Base-by-base conservation (phyloP, 2,797 vertebrate species). In the Luscinia luscinia region DNA sequence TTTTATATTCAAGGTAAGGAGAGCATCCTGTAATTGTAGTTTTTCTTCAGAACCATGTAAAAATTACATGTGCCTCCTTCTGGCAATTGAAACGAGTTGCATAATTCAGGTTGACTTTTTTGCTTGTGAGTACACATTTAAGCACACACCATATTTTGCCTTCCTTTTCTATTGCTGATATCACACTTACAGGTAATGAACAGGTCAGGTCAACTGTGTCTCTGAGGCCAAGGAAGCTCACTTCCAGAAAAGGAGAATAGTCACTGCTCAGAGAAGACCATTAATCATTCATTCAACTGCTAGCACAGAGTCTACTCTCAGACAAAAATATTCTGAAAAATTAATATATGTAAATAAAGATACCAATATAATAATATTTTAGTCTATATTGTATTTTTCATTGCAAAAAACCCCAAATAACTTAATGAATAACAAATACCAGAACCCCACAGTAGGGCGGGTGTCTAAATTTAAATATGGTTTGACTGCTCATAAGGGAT, bases 21-120 rank as follows among this genome's bases (percentile, higher is more conserved):
- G 2, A 30, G 1, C 3, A 15, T 30, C 8, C 3, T 21, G 9
- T 36, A 68, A 26, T 28, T 67, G 11, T 0, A 15, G 6, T 5
- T 18, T 68, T 66, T 69, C 16, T 83, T 70, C 32, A 79, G 12
- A 68, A 38, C 5, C 19, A 3, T 13, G 4, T 72, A 21, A 57
- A 87, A 93, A 32, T 49, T 43, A 11, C 2, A 2, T 3, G 9
- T 30, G 49, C 11, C 4, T 90, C 68, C 15, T 26, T 41, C 67
- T 62, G 48, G 21, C 6, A 93, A 48, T 15, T 49, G 45, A 52
- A 85, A 40, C 34, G 8, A 59, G 4, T 7, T n/a, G 6, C 3
- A 62, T 77, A 75, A 55, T 12, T 48, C 49, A 58, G 12, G 12
- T 36, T 61, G 18, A 43, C 21, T 30, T 49, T 9, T 75, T 79